These are phyloP conservation scores for Aplodontia rufa DNA, from an alignment of 2,113 vertebrate genomes.

Conservation along the genomic window DNA sequence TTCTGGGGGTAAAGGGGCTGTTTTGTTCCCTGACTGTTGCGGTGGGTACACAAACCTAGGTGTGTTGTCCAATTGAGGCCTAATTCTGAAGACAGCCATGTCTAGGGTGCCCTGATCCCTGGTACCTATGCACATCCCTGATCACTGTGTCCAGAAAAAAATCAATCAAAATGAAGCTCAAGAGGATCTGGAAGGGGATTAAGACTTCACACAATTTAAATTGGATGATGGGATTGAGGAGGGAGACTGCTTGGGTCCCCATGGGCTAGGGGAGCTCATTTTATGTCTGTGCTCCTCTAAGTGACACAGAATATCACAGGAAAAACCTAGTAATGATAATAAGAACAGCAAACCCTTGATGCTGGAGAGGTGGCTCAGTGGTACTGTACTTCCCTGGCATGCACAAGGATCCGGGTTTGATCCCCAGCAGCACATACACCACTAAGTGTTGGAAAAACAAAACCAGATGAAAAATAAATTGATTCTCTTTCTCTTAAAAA, in stretches of 20 bases:
- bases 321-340: neutral
- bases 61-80: neutral
- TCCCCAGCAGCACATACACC: too few relatives aligned
- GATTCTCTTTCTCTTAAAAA: too few relatives aligned
- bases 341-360: neutral
- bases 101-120: neutral
- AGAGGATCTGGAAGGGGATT: neutral
- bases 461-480: too few relatives aligned
- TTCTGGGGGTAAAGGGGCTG: too few relatives aligned
- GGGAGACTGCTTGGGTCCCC: neutral
- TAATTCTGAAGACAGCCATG: neutral
- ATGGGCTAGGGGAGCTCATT: neutral
- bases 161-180: neutral
- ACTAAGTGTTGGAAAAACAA: too few relatives aligned
- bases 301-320: neutral
- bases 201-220: neutral
- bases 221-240: rapidly evolving
- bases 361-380: too few relatives aligned
- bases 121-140: neutral
- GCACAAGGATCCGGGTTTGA: too few relatives aligned
- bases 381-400: too few relatives aligned
- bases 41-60: neutral
- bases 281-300: neutral
- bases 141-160: neutral
- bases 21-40: too few relatives aligned